Evolutionary conservation across 2,797 vertebrate species (phyloP).

Genomic region (Lutjanus argentimaculatus): DNA sequence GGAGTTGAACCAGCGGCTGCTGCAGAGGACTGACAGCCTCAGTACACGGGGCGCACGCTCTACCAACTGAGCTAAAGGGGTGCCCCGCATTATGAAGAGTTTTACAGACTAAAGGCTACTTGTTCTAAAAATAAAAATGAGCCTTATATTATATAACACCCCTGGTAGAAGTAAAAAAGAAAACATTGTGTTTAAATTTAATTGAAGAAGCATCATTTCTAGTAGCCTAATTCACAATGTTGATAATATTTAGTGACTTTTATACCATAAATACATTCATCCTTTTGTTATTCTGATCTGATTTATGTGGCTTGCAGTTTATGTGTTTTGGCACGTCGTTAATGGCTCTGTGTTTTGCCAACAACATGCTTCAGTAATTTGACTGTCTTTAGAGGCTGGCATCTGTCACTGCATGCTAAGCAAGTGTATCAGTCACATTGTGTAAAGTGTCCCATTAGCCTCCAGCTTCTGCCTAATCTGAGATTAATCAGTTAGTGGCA

Average conservation of each 20-base stretch:
- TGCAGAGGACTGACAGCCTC: too few relatives aligned
- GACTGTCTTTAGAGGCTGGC: slow-evolving; percentile 62
- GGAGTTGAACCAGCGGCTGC: too few relatives aligned
- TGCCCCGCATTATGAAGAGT: background rate
- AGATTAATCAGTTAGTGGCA: slow-evolving; percentile 77
- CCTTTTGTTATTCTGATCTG: slow-evolving; percentile 34
- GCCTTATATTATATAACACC: background rate
- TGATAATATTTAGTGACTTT: background rate
- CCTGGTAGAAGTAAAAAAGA: background rate
- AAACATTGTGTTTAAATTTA: background rate
- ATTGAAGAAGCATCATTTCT: background rate
- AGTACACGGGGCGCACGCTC: too few relatives aligned
- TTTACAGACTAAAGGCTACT: background rate
- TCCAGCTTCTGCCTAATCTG: slow-evolving; percentile 68
- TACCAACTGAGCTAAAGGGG: too few relatives aligned
- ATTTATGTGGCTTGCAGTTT: slow-evolving; percentile 44
- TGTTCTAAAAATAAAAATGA: background rate
- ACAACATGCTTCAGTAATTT: slow-evolving; percentile 68
- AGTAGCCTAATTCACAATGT: background rate
- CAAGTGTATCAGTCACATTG: slow-evolving; percentile 65
- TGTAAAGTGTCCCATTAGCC: slow-evolving; percentile 74
- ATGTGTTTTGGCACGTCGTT: slow-evolving; percentile 58
- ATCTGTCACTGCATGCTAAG: slow-evolving; percentile 67
- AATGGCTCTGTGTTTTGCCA: slow-evolving; percentile 67
- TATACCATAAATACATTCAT: background rate